phyloP scores from a whole-genome alignment of 2,797 vertebrate genomes.

The Halcyon smyrnensis region DNA sequence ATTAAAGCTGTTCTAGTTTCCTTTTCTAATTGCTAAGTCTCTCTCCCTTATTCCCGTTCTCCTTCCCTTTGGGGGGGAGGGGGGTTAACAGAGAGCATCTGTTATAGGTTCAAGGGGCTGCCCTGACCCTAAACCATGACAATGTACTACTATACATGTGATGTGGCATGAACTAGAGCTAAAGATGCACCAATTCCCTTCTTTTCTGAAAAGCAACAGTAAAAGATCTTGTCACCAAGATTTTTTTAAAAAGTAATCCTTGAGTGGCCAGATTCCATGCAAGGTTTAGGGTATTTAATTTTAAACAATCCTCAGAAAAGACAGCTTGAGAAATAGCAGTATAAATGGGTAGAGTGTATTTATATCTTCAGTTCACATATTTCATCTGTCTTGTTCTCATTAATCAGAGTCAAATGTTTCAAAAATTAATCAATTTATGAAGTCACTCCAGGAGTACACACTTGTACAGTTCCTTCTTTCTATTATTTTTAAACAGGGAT shows the following conservation, averaged over 20 bases:
- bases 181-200: background rate
- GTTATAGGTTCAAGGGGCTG: too few relatives aligned
- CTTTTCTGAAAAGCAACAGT: background rate
- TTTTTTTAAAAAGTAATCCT: background rate
- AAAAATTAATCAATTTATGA: slow-evolving; percentile 19
- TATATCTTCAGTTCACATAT: background rate
- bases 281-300: background rate
- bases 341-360: background rate
- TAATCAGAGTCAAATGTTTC: slow-evolving; percentile 33
- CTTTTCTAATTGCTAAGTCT: too few relatives aligned
- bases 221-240: background rate
- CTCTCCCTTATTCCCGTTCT: too few relatives aligned
- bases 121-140: too few relatives aligned
- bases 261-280: background rate
- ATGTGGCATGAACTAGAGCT: background rate
- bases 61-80: too few relatives aligned
- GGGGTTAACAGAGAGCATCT: too few relatives aligned
- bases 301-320: background rate
- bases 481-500: background rate
- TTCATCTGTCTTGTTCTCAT: background rate
- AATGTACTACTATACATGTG: too few relatives aligned
- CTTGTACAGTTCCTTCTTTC: slow-evolving; percentile 1
- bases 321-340: background rate
- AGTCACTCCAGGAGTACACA: background rate
- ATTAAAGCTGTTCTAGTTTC: too few relatives aligned